Conservation (phyloP, 2,113 vertebrate species). For the Dendrocopos noguchii region DNA sequence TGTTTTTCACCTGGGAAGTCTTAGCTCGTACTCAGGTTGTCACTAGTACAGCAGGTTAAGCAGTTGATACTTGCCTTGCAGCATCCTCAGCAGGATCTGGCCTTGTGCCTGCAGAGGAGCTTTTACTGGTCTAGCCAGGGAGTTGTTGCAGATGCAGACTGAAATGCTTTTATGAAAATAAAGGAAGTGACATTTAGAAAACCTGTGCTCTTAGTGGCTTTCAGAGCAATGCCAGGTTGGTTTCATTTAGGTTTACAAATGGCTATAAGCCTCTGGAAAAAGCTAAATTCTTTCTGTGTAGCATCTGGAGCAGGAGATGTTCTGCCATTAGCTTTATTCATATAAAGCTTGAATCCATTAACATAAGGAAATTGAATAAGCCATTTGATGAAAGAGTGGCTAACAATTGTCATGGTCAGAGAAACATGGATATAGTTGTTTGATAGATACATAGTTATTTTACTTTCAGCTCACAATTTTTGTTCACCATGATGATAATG, state of each 20-base stretch:
- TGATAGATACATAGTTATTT: not conserved
- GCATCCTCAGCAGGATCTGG: not conserved
- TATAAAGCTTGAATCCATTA: not conserved
- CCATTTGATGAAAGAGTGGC: not conserved
- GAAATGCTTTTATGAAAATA: conserved; percentile 10
- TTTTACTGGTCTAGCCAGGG: not conserved
- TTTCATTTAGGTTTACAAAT: not conserved
- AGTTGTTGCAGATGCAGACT: not conserved
- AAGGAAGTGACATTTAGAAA: not conserved
- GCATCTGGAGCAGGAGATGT: not conserved
- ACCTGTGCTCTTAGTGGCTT: not conserved
- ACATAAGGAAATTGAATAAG: not conserved
- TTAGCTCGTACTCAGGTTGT: not conserved
- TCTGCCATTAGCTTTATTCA: not conserved
- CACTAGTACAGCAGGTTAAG: not conserved
- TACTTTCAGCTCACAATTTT: not conserved
- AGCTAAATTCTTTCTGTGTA: not conserved
- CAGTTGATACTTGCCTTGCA: not conserved
- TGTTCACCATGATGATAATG: not conserved
- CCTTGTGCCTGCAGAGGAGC: not conserved
- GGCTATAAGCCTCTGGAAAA: not conserved
- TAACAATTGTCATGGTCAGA: not conserved
- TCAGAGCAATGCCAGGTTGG: not conserved
- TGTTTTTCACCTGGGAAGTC: not conserved
- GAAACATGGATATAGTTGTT: not conserved